These are phyloP conservation scores for Callyntrura sp. DNA, from an alignment of 2,888 invertebrate species.

Conservation along the genomic window DNA sequence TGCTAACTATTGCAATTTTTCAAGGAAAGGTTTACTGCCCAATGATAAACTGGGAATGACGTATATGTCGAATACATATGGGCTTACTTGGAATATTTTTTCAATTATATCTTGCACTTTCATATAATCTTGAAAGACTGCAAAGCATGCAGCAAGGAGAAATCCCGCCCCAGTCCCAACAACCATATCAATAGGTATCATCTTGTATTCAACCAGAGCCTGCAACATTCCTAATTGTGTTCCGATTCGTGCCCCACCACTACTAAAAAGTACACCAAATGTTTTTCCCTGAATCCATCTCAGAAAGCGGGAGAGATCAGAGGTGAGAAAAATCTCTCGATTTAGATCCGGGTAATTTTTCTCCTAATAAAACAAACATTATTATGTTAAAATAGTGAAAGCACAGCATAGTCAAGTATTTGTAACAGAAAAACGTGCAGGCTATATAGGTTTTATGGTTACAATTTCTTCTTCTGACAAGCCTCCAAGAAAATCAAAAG, in stretches of 20 bases:
- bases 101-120: constrained; percentile 52
- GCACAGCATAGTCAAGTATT: too few relatives aligned
- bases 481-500: constrained; percentile 54
- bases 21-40: too few relatives aligned
- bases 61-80: too few relatives aligned
- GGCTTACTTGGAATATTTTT: constrained; percentile 56
- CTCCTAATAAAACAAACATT: too few relatives aligned
- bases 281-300: constrained; percentile 66
- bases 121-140: constrained; percentile 60
- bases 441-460: too few relatives aligned
- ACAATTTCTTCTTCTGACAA: constrained; percentile 60
- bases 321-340: not conserved
- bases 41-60: too few relatives aligned
- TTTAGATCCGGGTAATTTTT: not conserved
- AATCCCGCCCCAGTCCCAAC: constrained; percentile 66
- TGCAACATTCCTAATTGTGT: constrained; percentile 68
- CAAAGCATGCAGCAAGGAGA: constrained; percentile 63
- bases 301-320: constrained; percentile 62
- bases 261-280: constrained; percentile 69
- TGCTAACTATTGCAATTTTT: too few relatives aligned
- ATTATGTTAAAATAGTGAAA: not conserved
- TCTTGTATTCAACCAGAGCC: constrained; percentile 60
- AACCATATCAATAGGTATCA: constrained; percentile 73
- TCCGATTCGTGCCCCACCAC: constrained; percentile 72
- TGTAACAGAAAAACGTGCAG: too few relatives aligned